Base-by-base conservation (phyloP, 1,140 invertebrate genomes). In the Heliothis virescens region DNA sequence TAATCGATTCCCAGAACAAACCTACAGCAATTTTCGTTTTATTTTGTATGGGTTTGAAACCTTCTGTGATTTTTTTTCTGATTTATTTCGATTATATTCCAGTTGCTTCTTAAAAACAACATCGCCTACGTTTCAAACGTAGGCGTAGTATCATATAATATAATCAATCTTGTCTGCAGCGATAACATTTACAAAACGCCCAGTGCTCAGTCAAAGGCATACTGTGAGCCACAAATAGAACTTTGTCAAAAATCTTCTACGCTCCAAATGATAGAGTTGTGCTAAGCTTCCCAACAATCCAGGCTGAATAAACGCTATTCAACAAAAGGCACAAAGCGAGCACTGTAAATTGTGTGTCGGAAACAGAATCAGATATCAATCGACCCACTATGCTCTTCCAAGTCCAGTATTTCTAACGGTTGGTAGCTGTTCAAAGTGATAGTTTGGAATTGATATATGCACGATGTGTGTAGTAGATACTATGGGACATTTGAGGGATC, bases 321-420 rank as follows among this genome's bases (percentile, higher is more conserved):
- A 63, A 55, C 50, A 72, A 72, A 53, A 15, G 52, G 26, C 34
- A 55, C 50, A n/a, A 72, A 72, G 26, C 26, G 67, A 16, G 41
- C 50, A 26, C 50, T 34, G 50, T 15, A 50, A 67, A 55, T 69
- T 65, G 76, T 69, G 12, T 29, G 15, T 55, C 53, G 52, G 62
- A 78, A 65, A 69, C 76, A 78, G 76, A 78, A 69, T 69, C 76
- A 57, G 29, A 63, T 69, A 69, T 78, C 76, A 78, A 78, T 78
- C 53, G 52, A 52, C 34, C 55, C 62, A 53, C 62, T 41, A 21
- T 15, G 12, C 62, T 55, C 34, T 69, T 34, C 73, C 15, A 9
- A 21, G 29, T 18, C 9, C 18, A 13, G 9, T 9, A 41, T n/a
- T 62, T 3, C 26, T 15, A 18, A 60, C 34, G 55, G 21, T 48